Base-by-base conservation (phyloP, 1,140 invertebrate species). In the Psix sp. region DNA sequence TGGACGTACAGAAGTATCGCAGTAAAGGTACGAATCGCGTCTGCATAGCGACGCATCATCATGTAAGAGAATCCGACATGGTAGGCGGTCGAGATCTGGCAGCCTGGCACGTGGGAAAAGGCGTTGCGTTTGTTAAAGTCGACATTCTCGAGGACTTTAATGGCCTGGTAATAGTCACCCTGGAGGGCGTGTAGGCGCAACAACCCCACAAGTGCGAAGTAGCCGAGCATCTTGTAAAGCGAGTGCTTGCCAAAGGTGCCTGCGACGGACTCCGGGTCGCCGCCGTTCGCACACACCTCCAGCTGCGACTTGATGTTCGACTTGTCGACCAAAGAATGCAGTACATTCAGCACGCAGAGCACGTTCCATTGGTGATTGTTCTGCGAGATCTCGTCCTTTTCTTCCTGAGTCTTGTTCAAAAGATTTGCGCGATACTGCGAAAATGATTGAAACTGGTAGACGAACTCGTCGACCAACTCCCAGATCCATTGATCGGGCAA, bases 61-160 rank as follows among this genome's bases (percentile, higher is more conserved):
- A 99, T 96, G 86, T 99, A 99, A 0, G 96, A 96, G 86, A 99
- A 99, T 0, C 98, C 98, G 38, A 99, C 98, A 86, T 99, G 99
- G 82, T 99, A 99, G 1, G 97, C 98, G 0, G 97, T 99, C 10
- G 98, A 98, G 60, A 99, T 99, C 83, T 99, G 96, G 86, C 98
- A 99, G 3, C 97, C 97, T 9, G 98, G 97, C 46, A 99, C 98
- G 77, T 97, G 94, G 0, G 97, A 97, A 85, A 98, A 99, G 77
- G 97, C 93, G 49, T 93, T 97, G 88, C 98, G 98, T 84, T 97
- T 97, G 87, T 98, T 96, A 42, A 99, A 90, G 84, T 99, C 96
- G 77, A 99, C 97, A 83, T 97, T 97, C 79, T 99, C 97, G 46
- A 99, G 86, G 9, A 95, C 97, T 89, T 99, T 99, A 43, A 99